phyloP scores from a whole-genome alignment of 2,113 vertebrate genomes.

The Guaruba guarouba region DNA sequence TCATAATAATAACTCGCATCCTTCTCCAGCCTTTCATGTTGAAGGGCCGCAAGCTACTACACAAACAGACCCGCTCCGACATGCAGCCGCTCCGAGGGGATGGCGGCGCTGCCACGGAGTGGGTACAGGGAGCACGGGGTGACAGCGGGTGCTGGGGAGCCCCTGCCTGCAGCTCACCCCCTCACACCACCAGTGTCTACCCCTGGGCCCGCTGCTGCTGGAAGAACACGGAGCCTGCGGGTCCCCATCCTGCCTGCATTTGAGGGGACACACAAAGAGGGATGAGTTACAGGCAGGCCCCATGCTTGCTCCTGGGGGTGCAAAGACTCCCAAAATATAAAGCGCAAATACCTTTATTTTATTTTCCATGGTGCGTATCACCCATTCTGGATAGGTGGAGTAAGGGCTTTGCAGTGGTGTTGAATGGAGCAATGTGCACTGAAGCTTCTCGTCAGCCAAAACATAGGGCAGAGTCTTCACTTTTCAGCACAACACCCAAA shows the following conservation, averaged over 20 bases:
- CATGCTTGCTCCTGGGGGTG: not conserved
- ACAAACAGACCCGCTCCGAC: not conserved
- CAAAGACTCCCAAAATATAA: too few species aligned
- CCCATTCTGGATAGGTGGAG: not conserved
- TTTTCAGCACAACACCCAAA: not conserved
- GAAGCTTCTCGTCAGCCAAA: not conserved
- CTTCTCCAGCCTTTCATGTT: constrained; percentile 44
- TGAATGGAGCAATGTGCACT: rapidly evolving
- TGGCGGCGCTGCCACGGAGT: rapidly evolving
- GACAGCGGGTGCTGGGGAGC: not conserved
- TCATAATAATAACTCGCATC: constrained; percentile 64
- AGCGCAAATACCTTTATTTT: not conserved
- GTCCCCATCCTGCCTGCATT: rapidly evolving
- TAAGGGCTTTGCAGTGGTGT: not conserved
- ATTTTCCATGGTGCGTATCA: not conserved
- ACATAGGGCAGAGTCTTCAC: not conserved
- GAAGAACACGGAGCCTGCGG: rapidly evolving
- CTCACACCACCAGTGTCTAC: rapidly evolving
- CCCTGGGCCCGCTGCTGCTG: rapidly evolving
- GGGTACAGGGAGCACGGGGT: not conserved
- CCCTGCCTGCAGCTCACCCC: not conserved
- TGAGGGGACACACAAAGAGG: rapidly evolving
- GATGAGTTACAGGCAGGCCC: not conserved
- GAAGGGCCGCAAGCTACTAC: constrained; percentile 48
- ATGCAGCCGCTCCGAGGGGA: not conserved